phyloP scores from a whole-genome alignment of 2,113 vertebrate species.

The Ophthalmolycus amberensis region DNA sequence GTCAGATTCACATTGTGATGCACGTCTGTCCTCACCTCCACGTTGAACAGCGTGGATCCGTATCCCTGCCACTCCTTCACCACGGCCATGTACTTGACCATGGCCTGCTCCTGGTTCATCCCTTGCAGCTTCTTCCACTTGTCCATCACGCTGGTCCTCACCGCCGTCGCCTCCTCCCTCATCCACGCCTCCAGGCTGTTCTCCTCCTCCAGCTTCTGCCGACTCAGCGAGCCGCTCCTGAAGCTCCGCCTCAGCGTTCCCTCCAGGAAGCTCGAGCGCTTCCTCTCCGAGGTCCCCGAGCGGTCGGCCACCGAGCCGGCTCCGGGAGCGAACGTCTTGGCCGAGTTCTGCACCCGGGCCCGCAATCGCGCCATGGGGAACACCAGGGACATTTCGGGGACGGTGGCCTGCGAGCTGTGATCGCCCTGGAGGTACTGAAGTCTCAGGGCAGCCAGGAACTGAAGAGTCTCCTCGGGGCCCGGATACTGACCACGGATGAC shows the following conservation, averaged over 20 bases:
- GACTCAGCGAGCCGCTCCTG: conserved; percentile 86
- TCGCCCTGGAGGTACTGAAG: conserved; percentile 93
- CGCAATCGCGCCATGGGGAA: conserved; percentile 91
- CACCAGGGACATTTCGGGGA: conserved; percentile 90
- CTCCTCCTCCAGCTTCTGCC: conserved; percentile 89
- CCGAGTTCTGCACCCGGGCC: conserved; percentile 91
- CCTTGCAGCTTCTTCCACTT: conserved; percentile 96
- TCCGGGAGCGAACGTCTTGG: conserved; percentile 84
- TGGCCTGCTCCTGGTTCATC: conserved; percentile 92
- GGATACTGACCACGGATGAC: conserved; percentile 95
- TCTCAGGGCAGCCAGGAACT: conserved; percentile 92
- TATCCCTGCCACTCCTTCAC: conserved; percentile 97
- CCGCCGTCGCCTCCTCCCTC: conserved; percentile 89
- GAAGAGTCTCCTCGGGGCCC: conserved; percentile 94
- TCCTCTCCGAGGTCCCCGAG: conserved; percentile 82
- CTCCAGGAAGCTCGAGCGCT: conserved; percentile 95
- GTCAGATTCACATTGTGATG: neutral
- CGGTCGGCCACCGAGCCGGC: conserved; percentile 56
- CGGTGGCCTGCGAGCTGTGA: conserved; percentile 69
- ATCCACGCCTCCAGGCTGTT: conserved; percentile 92
- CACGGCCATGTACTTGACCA: conserved; percentile 94
- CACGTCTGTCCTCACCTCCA: conserved; percentile 88
- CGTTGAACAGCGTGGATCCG: conserved; percentile 94
- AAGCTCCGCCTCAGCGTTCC: conserved; percentile 94
- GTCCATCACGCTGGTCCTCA: conserved; percentile 88